These are phyloP conservation scores for Ptychodera flava DNA, from an alignment of 35 echinoderm and acorn worm genomes.

Conservation along the genomic window DNA sequence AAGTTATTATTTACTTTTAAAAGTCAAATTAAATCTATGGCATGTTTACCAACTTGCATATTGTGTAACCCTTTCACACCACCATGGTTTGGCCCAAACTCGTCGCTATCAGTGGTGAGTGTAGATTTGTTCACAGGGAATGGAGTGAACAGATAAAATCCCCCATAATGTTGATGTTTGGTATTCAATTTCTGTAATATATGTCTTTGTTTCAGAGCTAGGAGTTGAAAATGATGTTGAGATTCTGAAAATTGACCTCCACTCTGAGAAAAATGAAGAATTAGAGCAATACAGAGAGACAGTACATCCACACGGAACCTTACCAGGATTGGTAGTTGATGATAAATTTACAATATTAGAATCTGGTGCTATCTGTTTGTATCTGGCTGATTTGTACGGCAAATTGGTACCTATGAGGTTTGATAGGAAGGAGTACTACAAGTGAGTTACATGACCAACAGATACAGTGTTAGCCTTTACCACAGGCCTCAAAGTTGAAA, in stretches of 20 bases:
- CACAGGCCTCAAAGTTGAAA: too few species aligned
- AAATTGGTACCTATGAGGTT: neutral
- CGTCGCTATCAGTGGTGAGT: too few species aligned
- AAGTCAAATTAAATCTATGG: too few species aligned
- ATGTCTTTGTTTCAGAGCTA: constrained; percentile 2
- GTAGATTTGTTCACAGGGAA: too few species aligned
- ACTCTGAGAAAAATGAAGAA: neutral
- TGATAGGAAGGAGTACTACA: constrained; percentile 16
- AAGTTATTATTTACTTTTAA: too few species aligned
- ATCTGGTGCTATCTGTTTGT: constrained; percentile 13
- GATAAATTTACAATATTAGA: constrained; percentile 1
- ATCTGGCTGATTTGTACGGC: constrained; percentile 9
- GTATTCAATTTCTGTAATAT: too few species aligned
- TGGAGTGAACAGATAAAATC: too few species aligned
- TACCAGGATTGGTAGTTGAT: constrained; percentile 3
- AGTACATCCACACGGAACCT: constrained; percentile 18
- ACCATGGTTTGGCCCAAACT: too few species aligned
- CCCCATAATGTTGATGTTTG: too few species aligned
- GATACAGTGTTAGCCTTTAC: neutral
- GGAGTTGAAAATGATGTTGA: constrained; percentile 6
- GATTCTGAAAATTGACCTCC: neutral
- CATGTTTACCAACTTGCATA: too few species aligned
- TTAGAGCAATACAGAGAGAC: neutral
- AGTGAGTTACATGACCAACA: neutral
- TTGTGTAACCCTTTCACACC: too few species aligned